Evolutionary conservation across 1,140 invertebrate species (phyloP).

Genomic region (Apis cerana): DNA sequence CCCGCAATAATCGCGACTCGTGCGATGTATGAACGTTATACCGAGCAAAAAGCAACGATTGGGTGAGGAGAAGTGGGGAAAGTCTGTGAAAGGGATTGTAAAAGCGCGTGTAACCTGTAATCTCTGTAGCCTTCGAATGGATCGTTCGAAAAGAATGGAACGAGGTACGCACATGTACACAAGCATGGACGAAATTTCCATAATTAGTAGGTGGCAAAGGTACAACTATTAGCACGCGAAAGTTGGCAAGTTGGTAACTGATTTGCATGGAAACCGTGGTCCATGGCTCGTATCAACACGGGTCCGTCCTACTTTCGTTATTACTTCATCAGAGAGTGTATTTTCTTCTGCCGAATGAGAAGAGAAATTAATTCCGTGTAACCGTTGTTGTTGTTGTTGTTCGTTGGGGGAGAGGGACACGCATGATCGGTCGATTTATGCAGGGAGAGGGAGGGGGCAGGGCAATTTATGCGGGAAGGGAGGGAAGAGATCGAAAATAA

Average conservation of each 20-base stretch:
- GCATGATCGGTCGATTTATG: slow-evolving; percentile 15
- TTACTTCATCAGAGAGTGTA: slow-evolving; percentile 32
- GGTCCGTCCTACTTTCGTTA: slow-evolving; percentile 35
- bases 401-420: not conserved
- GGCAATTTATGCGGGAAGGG: not conserved
- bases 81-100: slow-evolving; percentile 1
- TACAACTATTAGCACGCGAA: slow-evolving; percentile 44
- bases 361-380: slow-evolving; percentile 15
- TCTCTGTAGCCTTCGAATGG: not conserved
- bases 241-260: slow-evolving; percentile 47
- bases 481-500: slow-evolving; percentile 12
- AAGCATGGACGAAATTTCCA: slow-evolving; percentile 18
- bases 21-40: too few relatives aligned
- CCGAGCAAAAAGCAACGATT: too few relatives aligned
- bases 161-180: not conserved
- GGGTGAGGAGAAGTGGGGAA: too few relatives aligned
- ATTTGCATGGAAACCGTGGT: slow-evolving; percentile 44
- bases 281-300: slow-evolving; percentile 23
- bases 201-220: slow-evolving; percentile 49
- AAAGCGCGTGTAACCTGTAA: slow-evolving; percentile 14
- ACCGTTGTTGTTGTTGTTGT: too few relatives aligned
- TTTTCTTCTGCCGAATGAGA: slow-evolving; percentile 9
- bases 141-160: slow-evolving; percentile 16
- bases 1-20: not conserved
- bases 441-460: too few relatives aligned